A percentile compares a stretch with the other conserved stretches of the same genome.
phyloP scores from a whole-genome alignment of 2,113 vertebrate genomes.

The Dunckerocampus dactyliophorus region DNA sequence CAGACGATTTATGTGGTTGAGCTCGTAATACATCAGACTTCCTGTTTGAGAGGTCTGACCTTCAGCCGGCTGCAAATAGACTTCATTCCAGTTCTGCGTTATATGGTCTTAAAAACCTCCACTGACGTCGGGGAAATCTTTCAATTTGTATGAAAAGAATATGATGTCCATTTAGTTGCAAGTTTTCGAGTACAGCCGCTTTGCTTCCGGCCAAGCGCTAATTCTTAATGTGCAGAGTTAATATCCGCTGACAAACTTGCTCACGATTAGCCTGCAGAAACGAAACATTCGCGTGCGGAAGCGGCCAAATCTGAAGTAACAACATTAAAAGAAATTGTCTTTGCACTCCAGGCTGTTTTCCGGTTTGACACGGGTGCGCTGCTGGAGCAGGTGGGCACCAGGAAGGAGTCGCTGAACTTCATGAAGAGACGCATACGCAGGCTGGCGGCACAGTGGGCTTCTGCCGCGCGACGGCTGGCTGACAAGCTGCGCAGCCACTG shows the following conservation, averaged over 20 bases:
- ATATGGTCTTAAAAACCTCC: slow-evolving; percentile 1
- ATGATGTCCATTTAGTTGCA: not conserved
- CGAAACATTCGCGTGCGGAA: not conserved
- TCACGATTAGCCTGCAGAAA: not conserved
- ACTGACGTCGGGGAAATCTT: slow-evolving; percentile 1
- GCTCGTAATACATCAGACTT: slow-evolving; percentile 29
- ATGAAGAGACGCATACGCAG: slow-evolving; percentile 91
- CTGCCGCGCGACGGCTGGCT: slow-evolving; percentile 78
- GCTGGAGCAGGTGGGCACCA: slow-evolving; percentile 87
- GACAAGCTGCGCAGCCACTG: slow-evolving; percentile 69
- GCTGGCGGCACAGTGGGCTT: slow-evolving; percentile 83
- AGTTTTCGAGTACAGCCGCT: not conserved
- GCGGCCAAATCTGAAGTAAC: not conserved
- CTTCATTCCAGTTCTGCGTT: not conserved
- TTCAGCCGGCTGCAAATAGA: slow-evolving; percentile 14
- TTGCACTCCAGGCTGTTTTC: slow-evolving; percentile 76
- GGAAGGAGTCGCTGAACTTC: slow-evolving; percentile 94
- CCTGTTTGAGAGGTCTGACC: slow-evolving; percentile 21
- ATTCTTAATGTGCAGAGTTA: not conserved
- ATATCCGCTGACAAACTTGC: not conserved
- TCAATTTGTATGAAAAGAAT: slow-evolving; percentile 8
- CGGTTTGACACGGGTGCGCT: slow-evolving; percentile 80
- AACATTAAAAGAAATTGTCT: slow-evolving; percentile 1
- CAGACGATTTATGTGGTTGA: slow-evolving; percentile 36
- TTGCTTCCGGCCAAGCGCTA: not conserved